These are phyloP conservation scores for Thymallus thymallus DNA, from an alignment of 2,113 vertebrate genomes.

Conservation along the genomic window DNA sequence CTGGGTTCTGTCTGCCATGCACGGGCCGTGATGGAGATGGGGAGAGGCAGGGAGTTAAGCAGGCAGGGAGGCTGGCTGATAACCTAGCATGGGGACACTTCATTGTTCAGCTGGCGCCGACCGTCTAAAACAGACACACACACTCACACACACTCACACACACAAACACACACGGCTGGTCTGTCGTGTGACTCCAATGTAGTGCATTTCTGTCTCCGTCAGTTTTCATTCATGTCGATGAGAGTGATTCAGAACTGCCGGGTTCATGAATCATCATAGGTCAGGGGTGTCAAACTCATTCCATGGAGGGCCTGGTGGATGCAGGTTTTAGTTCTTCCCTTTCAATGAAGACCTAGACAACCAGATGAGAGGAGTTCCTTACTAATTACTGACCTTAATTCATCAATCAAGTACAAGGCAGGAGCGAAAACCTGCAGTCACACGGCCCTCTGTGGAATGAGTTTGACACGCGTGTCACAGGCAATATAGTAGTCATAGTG, in stretches of 20 bases:
- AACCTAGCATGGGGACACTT: background rate
- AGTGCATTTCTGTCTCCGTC: background rate
- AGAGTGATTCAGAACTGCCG: background rate
- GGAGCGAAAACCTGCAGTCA: no score
- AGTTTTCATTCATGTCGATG: background rate
- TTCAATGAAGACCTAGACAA: no score
- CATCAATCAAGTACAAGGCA: no score
- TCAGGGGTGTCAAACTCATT: no score
- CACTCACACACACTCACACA: conserved; percentile 14
- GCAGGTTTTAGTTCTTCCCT: no score
- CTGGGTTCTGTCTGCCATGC: background rate
- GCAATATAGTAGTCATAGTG: no score
- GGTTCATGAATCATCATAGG: no score
- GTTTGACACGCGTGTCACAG: no score
- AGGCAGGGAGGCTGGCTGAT: background rate
- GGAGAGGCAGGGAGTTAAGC: background rate
- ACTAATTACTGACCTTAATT: no score
- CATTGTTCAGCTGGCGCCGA: background rate
- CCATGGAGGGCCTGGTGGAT: no score
- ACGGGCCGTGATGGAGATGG: background rate
- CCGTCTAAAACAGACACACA: background rate
- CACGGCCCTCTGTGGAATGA: no score
- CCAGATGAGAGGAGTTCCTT: no score
- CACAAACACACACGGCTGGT: background rate
- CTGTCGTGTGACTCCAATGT: background rate